Evolutionary conservation across 2,888 invertebrate species (phyloP).

Genomic region (Apotomis betuletana): DNA sequence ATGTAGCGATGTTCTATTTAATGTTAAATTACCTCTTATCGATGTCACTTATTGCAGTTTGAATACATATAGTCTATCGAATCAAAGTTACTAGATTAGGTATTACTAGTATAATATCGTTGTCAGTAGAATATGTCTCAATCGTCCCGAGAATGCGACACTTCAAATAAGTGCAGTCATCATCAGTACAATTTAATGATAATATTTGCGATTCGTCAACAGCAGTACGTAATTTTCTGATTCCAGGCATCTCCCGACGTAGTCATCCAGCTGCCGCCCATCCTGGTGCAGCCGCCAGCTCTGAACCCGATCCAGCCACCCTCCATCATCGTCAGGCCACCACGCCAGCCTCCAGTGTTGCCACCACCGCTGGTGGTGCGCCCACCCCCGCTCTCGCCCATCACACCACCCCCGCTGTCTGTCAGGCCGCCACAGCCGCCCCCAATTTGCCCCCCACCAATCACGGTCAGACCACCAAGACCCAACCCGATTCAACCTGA

Average conservation of each 20-base stretch:
- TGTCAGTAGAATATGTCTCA: too few species aligned
- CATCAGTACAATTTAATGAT: too few species aligned
- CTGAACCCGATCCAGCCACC: constrained; percentile 57
- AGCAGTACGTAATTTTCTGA: neutral
- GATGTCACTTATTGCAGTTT: too few species aligned
- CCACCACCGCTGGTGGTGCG: constrained; percentile 51
- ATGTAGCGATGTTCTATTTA: too few species aligned
- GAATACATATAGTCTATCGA: too few species aligned
- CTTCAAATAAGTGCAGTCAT: too few species aligned
- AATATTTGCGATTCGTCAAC: neutral
- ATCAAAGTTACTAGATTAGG: too few species aligned
- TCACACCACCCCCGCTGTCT: constrained; percentile 54
- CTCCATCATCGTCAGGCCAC: constrained; percentile 59
- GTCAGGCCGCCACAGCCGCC: constrained; percentile 56
- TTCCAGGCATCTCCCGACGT: constrained; percentile 58
- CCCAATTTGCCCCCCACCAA: constrained; percentile 19
- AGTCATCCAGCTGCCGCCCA: constrained; percentile 67
- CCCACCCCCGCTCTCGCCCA: constrained; percentile 49
- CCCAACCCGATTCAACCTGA: constrained; percentile 7
- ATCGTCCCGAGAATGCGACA: too few species aligned
- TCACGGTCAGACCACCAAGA: constrained; percentile 21
- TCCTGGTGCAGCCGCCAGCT: constrained; percentile 62
- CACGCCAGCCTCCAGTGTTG: constrained; percentile 52
- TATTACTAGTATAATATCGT: too few species aligned
- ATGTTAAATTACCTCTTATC: too few species aligned